Evolutionary conservation across 2,113 vertebrate genomes (phyloP), one percentile per base, ranked within the genome.

Genomic region (Macquaria australasica): DNA sequence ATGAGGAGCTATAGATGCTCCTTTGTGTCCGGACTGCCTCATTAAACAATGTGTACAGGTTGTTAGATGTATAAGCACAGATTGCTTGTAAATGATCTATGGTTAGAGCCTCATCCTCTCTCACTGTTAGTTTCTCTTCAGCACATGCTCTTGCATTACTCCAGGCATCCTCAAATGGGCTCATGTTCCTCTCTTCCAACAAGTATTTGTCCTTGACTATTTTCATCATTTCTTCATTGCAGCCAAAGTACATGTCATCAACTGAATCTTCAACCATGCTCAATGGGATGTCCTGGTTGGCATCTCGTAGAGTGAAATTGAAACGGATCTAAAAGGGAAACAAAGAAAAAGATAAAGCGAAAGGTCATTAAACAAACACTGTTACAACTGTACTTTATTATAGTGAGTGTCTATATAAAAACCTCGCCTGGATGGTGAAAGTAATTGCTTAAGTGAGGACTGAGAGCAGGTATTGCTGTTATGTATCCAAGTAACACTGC

Each of bases 221-320:
- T 9, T 23, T 0, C 5, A 15, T 23, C 84, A 86, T 81, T 50
- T 0, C 0, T 9, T 34, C 0, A 2, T 1, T 2, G 63, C 84
- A 86, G 41, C 31, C 59, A 5, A 20, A 8, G 79, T 86, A 82
- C 84, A 77, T 81, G 53, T 86, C 84, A 59, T 86, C 84, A 14
- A 86, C 68, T 4, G 84, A 66, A 23, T 50, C 9, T 6, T 82
- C 67, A 11, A 4, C 53, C 72, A 77, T 66, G 59, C 0, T 41
- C 51, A 81, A 6, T 1, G 39, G 28, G 31, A 77, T n/a, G 45
- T 1, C 2, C 1, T 21, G 12, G 0, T 48, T 3, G 45, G 4
- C 0, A 11, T 20, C 5, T 73, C 1, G 56, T 1, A 6, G 20
- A n/a, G 18, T 34, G 21, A 59, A 21, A 2, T 68, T 23, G 6